A percentile compares a stretch with the other conserved stretches of the same genome.
Evolutionary conservation across 2,888 invertebrate species (phyloP).

Genomic region (Drosophila longiperda): DNA sequence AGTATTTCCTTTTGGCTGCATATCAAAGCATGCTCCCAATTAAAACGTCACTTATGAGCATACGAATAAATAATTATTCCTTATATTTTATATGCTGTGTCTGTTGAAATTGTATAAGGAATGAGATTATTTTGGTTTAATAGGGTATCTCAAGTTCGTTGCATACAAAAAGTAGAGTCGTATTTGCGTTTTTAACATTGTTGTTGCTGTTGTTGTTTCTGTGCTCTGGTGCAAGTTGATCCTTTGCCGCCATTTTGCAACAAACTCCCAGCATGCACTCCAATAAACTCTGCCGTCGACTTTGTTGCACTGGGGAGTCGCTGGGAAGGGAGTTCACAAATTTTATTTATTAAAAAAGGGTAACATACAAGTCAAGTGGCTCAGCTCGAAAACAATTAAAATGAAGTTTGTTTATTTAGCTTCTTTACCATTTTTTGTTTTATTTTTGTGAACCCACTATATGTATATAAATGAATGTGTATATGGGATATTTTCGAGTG

Average conservation of each 20-base stretch:
- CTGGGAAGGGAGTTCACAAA: slow-evolving; percentile 51
- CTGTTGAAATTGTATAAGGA: not conserved
- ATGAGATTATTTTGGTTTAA: not conserved
- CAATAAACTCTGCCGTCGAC: slow-evolving; percentile 79
- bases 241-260: slow-evolving; percentile 78
- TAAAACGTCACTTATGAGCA: not conserved
- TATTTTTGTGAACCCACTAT: slow-evolving; percentile 12
- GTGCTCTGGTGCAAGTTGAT: slow-evolving; percentile 74
- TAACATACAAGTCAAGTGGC: slow-evolving; percentile 77
- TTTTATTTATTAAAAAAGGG: slow-evolving; percentile 80
- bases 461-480: not conserved
- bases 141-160: slow-evolving; percentile 29
- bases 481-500: slow-evolving; percentile 27
- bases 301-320: slow-evolving; percentile 70
- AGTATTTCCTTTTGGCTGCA: not conserved
- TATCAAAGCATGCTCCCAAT: slow-evolving; percentile 1
- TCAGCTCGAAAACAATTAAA: slow-evolving; percentile 79
- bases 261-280: slow-evolving; percentile 75
- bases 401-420: slow-evolving; percentile 67
- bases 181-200: slow-evolving; percentile 44
- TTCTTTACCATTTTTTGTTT: not conserved
- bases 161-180: not conserved
- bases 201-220: slow-evolving; percentile 39
- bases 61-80: not conserved
- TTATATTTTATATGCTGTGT: not conserved